phyloP scores from a whole-genome alignment of 2,888 invertebrate genomes.

The Nymphalis polychloros region DNA sequence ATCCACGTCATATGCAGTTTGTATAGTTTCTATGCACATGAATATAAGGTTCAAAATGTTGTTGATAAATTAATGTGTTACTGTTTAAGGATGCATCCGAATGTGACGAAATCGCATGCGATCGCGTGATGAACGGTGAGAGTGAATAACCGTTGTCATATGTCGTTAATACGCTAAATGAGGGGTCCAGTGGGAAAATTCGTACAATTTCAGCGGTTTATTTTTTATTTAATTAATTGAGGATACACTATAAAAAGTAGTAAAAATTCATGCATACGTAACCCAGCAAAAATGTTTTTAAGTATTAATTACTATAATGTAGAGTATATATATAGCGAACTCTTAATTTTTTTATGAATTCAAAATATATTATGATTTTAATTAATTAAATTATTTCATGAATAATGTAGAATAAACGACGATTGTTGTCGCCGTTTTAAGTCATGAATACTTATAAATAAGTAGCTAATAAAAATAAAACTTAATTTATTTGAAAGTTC shows the following conservation, averaged over 20 bases:
- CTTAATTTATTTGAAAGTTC: too few species aligned
- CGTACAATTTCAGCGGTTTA: conserved; percentile 10
- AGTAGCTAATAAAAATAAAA: too few species aligned
- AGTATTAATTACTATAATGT: too few species aligned
- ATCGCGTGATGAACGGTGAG: conserved; percentile 71
- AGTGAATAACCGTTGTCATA: conserved; percentile 66
- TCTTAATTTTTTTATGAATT: too few species aligned
- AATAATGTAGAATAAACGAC: too few species aligned
- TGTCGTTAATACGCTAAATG: conserved; percentile 56
- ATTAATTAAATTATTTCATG: too few species aligned
- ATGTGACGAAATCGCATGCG: conserved; percentile 67
- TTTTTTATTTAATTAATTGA: neutral
- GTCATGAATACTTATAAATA: too few species aligned
- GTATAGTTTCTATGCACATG: neutral
- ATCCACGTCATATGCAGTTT: neutral
- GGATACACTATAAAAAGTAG: neutral
- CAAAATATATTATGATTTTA: too few species aligned
- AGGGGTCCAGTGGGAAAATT: conserved; percentile 55
- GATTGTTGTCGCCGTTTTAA: too few species aligned
- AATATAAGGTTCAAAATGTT: conserved; percentile 36
- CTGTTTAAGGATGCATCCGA: conserved; percentile 46
- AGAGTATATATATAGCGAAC: too few species aligned
- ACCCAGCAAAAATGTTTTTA: neutral
- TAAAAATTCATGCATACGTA: neutral
- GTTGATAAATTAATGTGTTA: conserved; percentile 10